These are phyloP conservation scores for Tuberolachnus salignus DNA, from an alignment of 2,888 invertebrate genomes.

Conservation along the genomic window DNA sequence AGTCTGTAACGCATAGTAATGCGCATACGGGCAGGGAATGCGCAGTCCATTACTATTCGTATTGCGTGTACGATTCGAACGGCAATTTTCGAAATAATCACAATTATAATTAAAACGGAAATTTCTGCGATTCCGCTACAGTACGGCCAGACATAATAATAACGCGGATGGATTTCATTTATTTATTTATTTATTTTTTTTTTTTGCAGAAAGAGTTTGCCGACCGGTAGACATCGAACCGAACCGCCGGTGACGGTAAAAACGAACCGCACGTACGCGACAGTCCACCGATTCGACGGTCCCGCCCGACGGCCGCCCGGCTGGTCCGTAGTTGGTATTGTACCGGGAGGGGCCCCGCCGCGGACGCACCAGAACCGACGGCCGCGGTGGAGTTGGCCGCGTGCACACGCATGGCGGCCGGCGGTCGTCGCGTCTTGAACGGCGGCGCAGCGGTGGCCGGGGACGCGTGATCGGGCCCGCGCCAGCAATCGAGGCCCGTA, in stretches of 20 bases:
- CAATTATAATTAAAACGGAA: too few relatives aligned
- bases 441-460: background rate
- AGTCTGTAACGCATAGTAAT: too few relatives aligned
- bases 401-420: background rate
- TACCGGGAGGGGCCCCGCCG: background rate
- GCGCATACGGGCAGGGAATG: too few relatives aligned
- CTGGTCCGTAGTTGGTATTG: too few relatives aligned
- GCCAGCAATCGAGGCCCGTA: background rate
- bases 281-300: background rate
- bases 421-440: background rate
- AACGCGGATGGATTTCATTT: too few relatives aligned
- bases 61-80: too few relatives aligned
- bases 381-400: background rate
- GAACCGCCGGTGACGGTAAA: slow-evolving; percentile 1
- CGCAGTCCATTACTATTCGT: too few relatives aligned
- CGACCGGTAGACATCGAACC: background rate
- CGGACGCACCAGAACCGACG: background rate
- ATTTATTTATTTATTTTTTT: too few relatives aligned
- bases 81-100: too few relatives aligned
- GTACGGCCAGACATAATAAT: too few relatives aligned
- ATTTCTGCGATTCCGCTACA: too few relatives aligned
- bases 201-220: background rate
- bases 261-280: background rate
- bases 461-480: background rate
- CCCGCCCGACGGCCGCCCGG: too few relatives aligned